Conservation (phyloP, 2,113 vertebrate genomes). For the Lasiurus borealis region DNA sequence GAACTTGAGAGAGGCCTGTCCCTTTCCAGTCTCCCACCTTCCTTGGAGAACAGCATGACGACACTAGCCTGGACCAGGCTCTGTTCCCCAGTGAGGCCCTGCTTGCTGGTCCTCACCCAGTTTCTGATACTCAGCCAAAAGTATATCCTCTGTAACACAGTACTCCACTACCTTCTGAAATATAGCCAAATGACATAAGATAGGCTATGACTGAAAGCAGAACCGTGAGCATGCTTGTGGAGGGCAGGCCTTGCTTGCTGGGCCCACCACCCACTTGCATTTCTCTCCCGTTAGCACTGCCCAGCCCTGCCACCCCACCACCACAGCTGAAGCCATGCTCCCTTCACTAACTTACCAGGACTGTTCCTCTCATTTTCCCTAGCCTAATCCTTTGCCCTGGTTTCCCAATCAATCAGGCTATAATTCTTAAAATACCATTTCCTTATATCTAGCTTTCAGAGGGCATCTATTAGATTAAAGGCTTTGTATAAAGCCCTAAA, state of each 20-base stretch:
- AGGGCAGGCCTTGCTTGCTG: neutral
- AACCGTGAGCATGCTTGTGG: too few relatives aligned
- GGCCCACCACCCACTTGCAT: too few relatives aligned
- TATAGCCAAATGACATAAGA: neutral
- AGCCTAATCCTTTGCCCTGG: neutral
- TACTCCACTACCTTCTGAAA: neutral
- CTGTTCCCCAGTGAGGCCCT: neutral
- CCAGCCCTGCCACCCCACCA: fast-evolving
- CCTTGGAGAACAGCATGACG: neutral
- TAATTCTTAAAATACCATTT: neutral
- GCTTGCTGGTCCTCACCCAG: neutral
- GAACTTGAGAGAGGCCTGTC: neutral
- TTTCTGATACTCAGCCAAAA: neutral
- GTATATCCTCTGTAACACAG: neutral
- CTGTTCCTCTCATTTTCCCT: neutral
- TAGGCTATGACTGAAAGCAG: neutral
- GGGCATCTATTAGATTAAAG: neutral
- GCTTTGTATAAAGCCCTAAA: neutral
- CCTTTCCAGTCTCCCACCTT: neutral
- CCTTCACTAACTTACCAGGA: neutral
- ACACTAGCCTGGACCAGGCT: too few relatives aligned
- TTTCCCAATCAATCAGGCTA: neutral
- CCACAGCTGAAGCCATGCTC: neutral
- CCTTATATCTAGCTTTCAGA: neutral
- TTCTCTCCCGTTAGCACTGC: too few relatives aligned